A percentile compares a stretch with the other conserved stretches of the same genome.
These are phyloP conservation scores for Cepaea hortensis DNA, from an alignment of 2,888 invertebrate species.

Conservation along the genomic window DNA sequence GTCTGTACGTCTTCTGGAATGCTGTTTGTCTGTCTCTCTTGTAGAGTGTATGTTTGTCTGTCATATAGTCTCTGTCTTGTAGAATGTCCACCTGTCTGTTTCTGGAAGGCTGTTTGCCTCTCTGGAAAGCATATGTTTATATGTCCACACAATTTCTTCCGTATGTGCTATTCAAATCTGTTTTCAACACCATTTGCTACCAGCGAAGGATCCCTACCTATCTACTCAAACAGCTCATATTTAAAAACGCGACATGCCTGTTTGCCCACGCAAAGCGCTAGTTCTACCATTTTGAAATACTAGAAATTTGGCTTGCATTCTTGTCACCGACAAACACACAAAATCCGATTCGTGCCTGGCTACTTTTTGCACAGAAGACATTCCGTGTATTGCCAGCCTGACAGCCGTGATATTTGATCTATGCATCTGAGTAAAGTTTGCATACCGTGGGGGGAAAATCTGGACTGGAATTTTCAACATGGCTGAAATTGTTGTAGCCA, in stretches of 20 bases:
- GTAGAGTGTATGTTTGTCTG: conserved; percentile 3
- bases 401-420: conserved; percentile 7
- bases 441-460: not conserved
- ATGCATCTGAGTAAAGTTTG: conserved; percentile 4
- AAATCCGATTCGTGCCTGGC: too few relatives aligned
- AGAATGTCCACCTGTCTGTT: not conserved
- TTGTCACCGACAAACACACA: too few relatives aligned
- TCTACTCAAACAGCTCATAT: too few relatives aligned
- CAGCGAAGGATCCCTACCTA: too few relatives aligned
- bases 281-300: too few relatives aligned
- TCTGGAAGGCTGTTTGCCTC: not conserved
- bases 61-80: not conserved
- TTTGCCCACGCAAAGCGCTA: too few relatives aligned
- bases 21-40: conserved; percentile 1
- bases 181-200: too few relatives aligned
- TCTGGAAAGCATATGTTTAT: not conserved
- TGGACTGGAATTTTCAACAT: not conserved
- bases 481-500: not conserved
- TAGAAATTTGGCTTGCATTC: too few relatives aligned
- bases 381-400: not conserved
- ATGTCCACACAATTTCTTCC: not conserved
- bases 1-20: conserved; percentile 9
- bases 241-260: too few relatives aligned
- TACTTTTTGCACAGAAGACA: not conserved
- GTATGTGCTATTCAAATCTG: not conserved